Percentiles rank a stretch among this genome's conserved stretches.
Evolutionary conservation across 2,797 vertebrate genomes (phyloP).

Genomic region (Smutsia temminckii): DNA sequence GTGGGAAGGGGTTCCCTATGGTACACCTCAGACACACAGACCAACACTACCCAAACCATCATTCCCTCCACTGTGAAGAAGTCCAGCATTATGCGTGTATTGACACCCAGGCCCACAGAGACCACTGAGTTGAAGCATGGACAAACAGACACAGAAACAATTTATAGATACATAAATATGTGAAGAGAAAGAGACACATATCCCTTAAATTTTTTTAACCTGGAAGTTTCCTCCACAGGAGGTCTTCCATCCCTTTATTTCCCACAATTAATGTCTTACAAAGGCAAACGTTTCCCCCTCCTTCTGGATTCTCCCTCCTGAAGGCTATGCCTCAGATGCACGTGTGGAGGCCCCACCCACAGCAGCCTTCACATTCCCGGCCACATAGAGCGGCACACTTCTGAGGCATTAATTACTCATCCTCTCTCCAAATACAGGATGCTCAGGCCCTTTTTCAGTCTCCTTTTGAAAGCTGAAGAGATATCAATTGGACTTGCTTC

Average conservation of each 20-base stretch:
- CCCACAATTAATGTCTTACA: background rate
- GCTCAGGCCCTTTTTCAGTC: background rate
- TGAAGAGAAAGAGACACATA: constrained; percentile 39
- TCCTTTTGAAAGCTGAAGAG: constrained; percentile 18
- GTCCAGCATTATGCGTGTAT: background rate
- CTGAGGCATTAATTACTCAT: background rate
- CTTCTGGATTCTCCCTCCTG: background rate
- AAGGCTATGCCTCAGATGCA: background rate
- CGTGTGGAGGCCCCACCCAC: background rate
- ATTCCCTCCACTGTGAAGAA: background rate
- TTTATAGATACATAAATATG: constrained; percentile 42
- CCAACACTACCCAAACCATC: background rate
- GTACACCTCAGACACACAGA: background rate
- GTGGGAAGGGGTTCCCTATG: background rate
- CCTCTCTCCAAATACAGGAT: background rate
- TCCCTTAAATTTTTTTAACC: constrained; percentile 35
- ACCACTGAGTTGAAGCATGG: background rate
- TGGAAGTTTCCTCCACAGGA: constrained; percentile 1
- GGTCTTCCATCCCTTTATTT: background rate
- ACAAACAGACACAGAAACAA: constrained; percentile 25
- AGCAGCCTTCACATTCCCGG: background rate
- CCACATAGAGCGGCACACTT: background rate
- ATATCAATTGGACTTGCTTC: background rate
- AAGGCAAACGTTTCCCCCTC: background rate
- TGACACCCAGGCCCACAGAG: background rate